These are phyloP conservation scores for Pseudopodoces humilis DNA, from an alignment of 2,113 vertebrate species.

Conservation along the genomic window DNA sequence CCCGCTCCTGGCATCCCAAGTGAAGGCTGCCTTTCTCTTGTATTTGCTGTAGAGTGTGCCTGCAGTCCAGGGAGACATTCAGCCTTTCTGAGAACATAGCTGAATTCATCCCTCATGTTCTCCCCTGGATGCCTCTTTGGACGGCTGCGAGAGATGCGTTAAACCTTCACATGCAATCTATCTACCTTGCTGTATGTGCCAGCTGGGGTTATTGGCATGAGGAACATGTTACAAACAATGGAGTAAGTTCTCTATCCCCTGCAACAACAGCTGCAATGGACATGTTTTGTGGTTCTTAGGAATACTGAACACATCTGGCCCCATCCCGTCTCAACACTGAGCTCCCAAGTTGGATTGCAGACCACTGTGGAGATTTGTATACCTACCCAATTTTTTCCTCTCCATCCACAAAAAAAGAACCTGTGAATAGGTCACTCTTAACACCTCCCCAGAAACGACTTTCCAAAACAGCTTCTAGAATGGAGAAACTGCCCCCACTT, in stretches of 20 bases:
- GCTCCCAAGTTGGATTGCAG: slow-evolving; percentile 63
- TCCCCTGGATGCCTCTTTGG: slow-evolving; percentile 67
- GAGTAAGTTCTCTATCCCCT: slow-evolving; percentile 70
- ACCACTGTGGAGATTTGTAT: slow-evolving; percentile 64
- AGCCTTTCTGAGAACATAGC: slow-evolving; percentile 57
- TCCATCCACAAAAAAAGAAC: slow-evolving; percentile 46
- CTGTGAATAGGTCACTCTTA: slow-evolving; percentile 59
- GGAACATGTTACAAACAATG: slow-evolving; percentile 62
- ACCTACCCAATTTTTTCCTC: slow-evolving; percentile 52
- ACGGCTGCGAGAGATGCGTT: slow-evolving; percentile 62
- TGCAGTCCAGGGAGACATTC: slow-evolving; percentile 68
- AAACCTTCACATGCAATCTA: slow-evolving; percentile 39
- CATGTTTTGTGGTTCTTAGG: slow-evolving; percentile 70
- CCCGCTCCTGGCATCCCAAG: slow-evolving; percentile 62
- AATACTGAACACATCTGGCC: slow-evolving; percentile 66
- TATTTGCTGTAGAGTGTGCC: slow-evolving; percentile 68
- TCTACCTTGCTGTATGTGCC: slow-evolving; percentile 25
- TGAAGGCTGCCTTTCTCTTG: slow-evolving; percentile 70
- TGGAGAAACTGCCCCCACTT: slow-evolving; percentile 40
- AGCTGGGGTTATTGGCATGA: slow-evolving; percentile 46
- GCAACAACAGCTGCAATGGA: slow-evolving; percentile 70
- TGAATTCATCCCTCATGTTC: slow-evolving; percentile 61
- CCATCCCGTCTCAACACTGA: slow-evolving; percentile 44
- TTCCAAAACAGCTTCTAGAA: slow-evolving; percentile 62
- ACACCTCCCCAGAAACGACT: slow-evolving; percentile 16